Base-by-base conservation (phyloP, 2,888 invertebrate species). In the Macaria liturata region DNA sequence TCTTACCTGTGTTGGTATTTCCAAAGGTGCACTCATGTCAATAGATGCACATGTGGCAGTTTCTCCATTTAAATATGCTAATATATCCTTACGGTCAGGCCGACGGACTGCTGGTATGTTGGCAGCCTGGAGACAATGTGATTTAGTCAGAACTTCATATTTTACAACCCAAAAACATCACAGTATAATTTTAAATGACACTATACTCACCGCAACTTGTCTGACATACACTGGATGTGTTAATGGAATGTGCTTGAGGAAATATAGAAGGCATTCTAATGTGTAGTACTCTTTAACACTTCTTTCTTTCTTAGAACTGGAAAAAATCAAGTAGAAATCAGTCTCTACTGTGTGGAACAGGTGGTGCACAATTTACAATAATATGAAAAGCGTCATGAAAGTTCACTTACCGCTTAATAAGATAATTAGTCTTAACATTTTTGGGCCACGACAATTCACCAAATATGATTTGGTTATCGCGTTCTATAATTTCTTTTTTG, bases 381-480 rank as follows among this genome's bases (percentile, higher is more conserved):
- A 20, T 20, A 7, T 9, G 4, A 31, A 4, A 51, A 42, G 42
- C 34, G 5, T 9, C 5, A 4, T 8, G 9, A 8, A 42, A 43
- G 47, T 45, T 46, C 68, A 94, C 97, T 95, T 93, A 99, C 98
- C 98, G 98, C 94, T 96, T 99, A 92, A 98, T 97, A 75, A 98
- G 94, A 83, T 98, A 99, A 83, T 99, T 99, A 0, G 99, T 99
- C 86, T 98, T 98, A 4, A 98, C 98, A 94, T 96, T 97, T 93
- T 98, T 99, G 1, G 98, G 98, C 98, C 99, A 99, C 3, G 99
- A 99, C 87, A 99, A 98, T 90, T 99, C 99, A 6, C 99, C 99
- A 85, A 99, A 99, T 80, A 99, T 98, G 67, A 99, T 98, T 86
- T 98, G 98, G 73, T 94, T 96, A 78, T 98, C 98, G 54, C 97